Conservation (phyloP, 2,888 invertebrate species). For the Cheiracanthium punctorium region DNA sequence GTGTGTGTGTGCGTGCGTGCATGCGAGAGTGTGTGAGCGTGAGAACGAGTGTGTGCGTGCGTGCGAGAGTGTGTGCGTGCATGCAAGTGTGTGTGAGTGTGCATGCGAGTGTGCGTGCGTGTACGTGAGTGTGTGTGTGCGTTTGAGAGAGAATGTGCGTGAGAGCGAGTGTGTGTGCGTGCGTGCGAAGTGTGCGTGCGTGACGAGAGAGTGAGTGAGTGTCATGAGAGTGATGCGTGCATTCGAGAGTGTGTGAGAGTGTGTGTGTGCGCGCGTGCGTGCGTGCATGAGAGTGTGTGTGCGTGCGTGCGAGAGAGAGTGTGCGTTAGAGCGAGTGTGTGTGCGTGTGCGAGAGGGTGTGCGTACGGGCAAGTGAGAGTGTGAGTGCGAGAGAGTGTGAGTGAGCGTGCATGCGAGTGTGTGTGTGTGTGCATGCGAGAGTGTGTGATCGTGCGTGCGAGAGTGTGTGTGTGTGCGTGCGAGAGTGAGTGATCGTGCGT, state of each 20-base stretch:
- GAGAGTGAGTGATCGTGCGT: background rate
- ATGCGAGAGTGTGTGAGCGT: too few species aligned
- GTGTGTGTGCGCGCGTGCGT: background rate
- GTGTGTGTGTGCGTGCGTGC: too few species aligned
- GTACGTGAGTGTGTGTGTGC: too few species aligned
- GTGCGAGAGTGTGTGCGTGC: too few species aligned
- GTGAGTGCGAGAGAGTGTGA: background rate
- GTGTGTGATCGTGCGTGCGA: background rate
- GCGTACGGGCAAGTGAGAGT: background rate
- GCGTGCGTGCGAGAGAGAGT: background rate
- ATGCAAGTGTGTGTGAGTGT: too few species aligned
- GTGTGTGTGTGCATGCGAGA: background rate
- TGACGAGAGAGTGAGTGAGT: too few species aligned
- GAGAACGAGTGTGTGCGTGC: too few species aligned
- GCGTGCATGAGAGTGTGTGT: background rate
- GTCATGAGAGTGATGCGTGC: too few species aligned
- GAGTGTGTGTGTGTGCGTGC: background rate
- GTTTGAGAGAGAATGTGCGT: too few species aligned
- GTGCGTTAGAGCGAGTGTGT: background rate
- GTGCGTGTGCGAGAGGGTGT: background rate
- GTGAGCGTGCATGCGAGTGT: background rate
- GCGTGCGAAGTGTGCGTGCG: too few species aligned
- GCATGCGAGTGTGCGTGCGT: too few species aligned
- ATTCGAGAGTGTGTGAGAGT: background rate
- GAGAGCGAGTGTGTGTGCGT: too few species aligned